Evolutionary conservation across 2,797 vertebrate genomes (phyloP).

Genomic region (Eulemur coronatus): DNA sequence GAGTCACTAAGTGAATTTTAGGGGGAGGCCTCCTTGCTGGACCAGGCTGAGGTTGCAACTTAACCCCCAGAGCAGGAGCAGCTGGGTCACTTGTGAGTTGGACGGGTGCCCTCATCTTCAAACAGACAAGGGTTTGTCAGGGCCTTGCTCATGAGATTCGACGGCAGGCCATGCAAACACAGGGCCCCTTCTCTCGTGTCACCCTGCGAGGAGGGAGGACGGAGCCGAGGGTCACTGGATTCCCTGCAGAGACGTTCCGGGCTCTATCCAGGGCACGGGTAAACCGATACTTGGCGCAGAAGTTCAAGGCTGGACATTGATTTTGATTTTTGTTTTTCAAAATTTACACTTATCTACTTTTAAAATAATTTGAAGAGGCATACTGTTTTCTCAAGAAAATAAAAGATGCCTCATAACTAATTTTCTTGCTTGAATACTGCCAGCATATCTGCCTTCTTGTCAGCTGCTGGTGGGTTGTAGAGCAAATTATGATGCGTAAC

Average conservation of each 20-base stretch:
- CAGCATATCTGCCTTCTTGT: background rate
- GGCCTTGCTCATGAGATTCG: too few relatives aligned
- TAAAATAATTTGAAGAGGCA: background rate
- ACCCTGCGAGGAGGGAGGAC: background rate
- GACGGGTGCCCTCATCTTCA: background rate
- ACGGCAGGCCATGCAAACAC: background rate
- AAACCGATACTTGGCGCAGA: background rate
- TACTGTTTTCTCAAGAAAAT: slow-evolving; percentile 5
- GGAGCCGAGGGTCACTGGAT: background rate
- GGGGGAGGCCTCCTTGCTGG: background rate
- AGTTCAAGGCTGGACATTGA: background rate
- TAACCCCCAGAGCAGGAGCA: background rate
- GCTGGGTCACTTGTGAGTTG: background rate
- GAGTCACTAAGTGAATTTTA: background rate
- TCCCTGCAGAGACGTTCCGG: background rate
- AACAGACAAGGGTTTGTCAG: accelerated
- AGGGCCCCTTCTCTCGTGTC: background rate
- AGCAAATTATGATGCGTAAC: background rate
- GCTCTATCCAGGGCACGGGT: background rate
- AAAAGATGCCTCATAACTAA: background rate
- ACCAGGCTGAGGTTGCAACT: background rate
- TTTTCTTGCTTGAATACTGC: background rate
- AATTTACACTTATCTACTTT: background rate
- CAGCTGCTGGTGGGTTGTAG: background rate
- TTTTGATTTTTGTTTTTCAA: slow-evolving; percentile 30